Evolutionary conservation across 2,888 invertebrate genomes (phyloP).

Genomic region (Himalopsyche anomala): DNA sequence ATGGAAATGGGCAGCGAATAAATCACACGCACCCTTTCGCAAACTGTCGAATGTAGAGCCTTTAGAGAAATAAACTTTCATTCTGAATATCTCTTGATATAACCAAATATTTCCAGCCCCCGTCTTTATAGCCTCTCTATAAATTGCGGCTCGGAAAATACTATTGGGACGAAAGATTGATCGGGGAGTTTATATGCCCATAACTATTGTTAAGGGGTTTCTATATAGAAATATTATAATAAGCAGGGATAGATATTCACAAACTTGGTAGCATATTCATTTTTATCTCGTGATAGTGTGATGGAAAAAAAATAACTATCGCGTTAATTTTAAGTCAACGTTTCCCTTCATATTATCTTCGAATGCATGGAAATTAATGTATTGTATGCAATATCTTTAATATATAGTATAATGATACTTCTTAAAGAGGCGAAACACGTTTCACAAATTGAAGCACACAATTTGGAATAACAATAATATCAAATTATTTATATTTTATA

Average conservation of each 20-base stretch:
- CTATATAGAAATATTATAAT: not conserved
- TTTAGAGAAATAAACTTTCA: constrained; percentile 39
- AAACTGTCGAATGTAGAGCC: constrained; percentile 12
- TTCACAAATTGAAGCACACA: too few species aligned
- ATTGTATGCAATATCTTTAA: too few species aligned
- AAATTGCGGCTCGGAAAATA: constrained; percentile 17
- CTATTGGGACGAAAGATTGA: constrained; percentile 42
- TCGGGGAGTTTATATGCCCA: constrained; percentile 17
- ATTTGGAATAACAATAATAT: too few species aligned
- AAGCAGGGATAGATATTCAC: not conserved
- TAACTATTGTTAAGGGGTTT: constrained; percentile 10
- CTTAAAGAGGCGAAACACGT: too few species aligned
- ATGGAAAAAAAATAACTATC: not conserved
- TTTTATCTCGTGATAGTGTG: not conserved
- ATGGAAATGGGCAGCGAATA: constrained; percentile 47
- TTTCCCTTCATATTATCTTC: not conserved
- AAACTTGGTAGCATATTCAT: not conserved
- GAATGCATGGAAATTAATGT: not conserved
- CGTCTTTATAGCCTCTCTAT: constrained; percentile 15
- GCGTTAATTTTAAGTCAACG: not conserved
- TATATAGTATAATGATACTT: too few species aligned
- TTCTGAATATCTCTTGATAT: constrained; percentile 35
- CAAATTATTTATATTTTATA: too few species aligned
- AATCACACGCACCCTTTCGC: constrained; percentile 49
- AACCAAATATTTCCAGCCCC: constrained; percentile 23